Base-by-base conservation (phyloP, 2,113 vertebrate species). In the Menura novaehollandiae region DNA sequence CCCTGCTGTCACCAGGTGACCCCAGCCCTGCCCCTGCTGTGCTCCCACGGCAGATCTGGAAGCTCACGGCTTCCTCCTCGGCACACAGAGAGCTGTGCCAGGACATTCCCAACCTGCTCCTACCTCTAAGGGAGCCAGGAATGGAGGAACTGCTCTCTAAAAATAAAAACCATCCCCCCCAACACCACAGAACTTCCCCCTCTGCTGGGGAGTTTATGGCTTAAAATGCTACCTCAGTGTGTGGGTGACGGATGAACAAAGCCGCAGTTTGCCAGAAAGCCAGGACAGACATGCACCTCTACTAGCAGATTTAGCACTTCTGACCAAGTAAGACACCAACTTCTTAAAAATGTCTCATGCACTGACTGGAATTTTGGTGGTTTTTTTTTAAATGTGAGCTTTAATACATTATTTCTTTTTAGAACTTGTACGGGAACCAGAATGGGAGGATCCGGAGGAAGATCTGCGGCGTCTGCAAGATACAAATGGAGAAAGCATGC, bases 401-500 rank as follows among this genome's bases (percentile, higher is more conserved):
- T 97, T 98, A 97, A 94, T 81, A 96, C 95, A 78, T 98, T 98
- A 99, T 99, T 99, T 99, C 99, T 99, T 99, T 99, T 99, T 99
- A 97, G 98, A 99, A 98, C 99, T 99, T 96, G 99, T 98, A 94
- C 98, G 98, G 97, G 98, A 99, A 98, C 98, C 99, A 97, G 99
- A 99, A 97, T 99, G 98, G 95, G 99, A 99, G 49, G 99, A 99
- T 98, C 99, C 99, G 79, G 99, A 99, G 55, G 99, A 99, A 49
- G 98, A 99, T 97, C 98, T 98, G 96, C 99, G 97, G 98, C 98
- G 96, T 98, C 99, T 99, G 99, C 32, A 99, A 99, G 97, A 98
- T 98, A 98, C 73, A 96, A 98, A 97, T 35, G 68, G 88, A 98
- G 97, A 98, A 96, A 98, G 97, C 94, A 98, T 63, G 96, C 95